phyloP scores from a whole-genome alignment of 1,140 invertebrate genomes.

The Camponotus pennsylvanicus region DNA sequence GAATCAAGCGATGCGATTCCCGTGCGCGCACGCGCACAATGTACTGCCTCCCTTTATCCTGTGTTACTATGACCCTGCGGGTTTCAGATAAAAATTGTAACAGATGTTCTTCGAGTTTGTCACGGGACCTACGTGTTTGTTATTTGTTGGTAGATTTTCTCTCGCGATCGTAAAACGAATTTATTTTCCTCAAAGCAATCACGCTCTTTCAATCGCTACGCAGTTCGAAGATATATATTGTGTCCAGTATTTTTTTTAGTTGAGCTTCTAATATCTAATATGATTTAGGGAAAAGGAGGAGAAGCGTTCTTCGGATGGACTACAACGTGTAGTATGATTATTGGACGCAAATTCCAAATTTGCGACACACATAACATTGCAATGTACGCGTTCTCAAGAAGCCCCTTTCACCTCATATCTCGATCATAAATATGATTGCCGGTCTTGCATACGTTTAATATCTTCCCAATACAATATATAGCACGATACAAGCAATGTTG shows the following conservation, averaged over 20 bases:
- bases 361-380: not conserved
- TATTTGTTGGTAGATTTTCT: slow-evolving; percentile 7
- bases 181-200: slow-evolving; percentile 1
- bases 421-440: slow-evolving; percentile 58
- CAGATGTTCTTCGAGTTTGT: slow-evolving; percentile 39
- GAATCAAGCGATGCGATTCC: slow-evolving; percentile 40
- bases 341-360: slow-evolving; percentile 22
- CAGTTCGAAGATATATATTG: not conserved
- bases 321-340: not conserved
- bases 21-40: slow-evolving; percentile 12
- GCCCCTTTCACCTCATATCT: not conserved
- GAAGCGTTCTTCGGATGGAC: not conserved
- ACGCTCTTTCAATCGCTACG: not conserved
- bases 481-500: slow-evolving; percentile 44
- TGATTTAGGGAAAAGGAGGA: not conserved
- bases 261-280: not conserved
- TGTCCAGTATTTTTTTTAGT: too few species aligned
- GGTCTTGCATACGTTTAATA: slow-evolving; percentile 11
- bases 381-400: not conserved
- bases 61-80: slow-evolving; percentile 10
- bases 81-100: slow-evolving; percentile 49
- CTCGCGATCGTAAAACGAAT: not conserved
- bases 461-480: slow-evolving; percentile 42
- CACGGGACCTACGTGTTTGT: not conserved
- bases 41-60: slow-evolving; percentile 28